A percentile compares a stretch with the other conserved stretches of the same genome.
Evolutionary conservation across 2,113 vertebrate species (phyloP).

Genomic region (Hystrix cristata): DNA sequence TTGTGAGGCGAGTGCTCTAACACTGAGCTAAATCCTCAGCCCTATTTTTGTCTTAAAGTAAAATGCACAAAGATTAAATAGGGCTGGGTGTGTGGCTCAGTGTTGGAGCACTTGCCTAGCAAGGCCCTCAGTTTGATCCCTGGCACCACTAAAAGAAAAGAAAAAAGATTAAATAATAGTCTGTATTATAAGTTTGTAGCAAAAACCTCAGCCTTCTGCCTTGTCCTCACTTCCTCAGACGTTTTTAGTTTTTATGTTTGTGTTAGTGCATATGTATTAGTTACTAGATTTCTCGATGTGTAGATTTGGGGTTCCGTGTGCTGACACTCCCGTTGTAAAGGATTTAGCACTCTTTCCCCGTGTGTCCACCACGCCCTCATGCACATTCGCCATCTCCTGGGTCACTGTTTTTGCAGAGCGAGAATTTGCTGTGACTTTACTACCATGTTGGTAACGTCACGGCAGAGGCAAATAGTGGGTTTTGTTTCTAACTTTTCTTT

Average conservation of each 20-base stretch:
- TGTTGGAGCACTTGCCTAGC: background rate
- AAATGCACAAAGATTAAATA: background rate
- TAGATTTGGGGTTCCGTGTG: background rate
- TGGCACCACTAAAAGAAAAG: background rate
- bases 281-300: background rate
- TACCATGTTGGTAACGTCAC: background rate
- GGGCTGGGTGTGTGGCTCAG: background rate
- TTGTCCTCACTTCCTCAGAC: background rate
- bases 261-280: background rate
- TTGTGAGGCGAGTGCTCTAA: too few species aligned
- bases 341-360: background rate
- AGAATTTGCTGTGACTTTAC: background rate
- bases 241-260: background rate
- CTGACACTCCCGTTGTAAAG: background rate
- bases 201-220: background rate
- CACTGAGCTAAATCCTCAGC: too few species aligned
- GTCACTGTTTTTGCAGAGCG: background rate
- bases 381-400: background rate
- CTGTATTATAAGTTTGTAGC: background rate
- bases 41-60: background rate
- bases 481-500: background rate
- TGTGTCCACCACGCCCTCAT: background rate
- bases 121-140: background rate
- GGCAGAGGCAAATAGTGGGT: background rate
- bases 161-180: background rate